A percentile compares a stretch with the other conserved stretches of the same genome.
Conservation (phyloP, 2,888 invertebrate species). For the Chesias legatella region DNA sequence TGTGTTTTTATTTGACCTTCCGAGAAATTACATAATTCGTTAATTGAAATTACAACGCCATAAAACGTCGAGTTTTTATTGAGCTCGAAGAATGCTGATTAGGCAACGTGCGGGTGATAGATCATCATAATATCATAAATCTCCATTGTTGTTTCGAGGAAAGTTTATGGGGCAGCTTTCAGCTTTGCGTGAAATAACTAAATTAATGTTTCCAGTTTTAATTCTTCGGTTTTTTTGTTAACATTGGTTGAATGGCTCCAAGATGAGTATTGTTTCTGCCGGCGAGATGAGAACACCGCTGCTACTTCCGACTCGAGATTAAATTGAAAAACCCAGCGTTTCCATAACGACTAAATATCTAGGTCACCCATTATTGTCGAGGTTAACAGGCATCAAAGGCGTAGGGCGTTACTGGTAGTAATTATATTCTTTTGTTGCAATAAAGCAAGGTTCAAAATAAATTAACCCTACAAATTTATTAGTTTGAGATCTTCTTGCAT, state of each 20-base stretch:
- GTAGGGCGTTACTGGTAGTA: no score
- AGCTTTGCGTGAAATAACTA: constrained; percentile 1
- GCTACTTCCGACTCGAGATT: constrained; percentile 34
- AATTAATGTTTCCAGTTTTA: neutral
- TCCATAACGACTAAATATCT: constrained; percentile 47
- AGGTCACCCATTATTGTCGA: constrained; percentile 42
- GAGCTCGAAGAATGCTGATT: constrained; percentile 35
- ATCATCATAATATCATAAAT: constrained; percentile 28
- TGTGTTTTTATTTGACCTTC: constrained; percentile 52
- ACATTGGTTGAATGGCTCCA: no score
- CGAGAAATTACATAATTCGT: constrained; percentile 56
- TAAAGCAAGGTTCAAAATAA: no score
- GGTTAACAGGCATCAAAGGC: constrained; percentile 54
- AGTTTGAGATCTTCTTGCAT: no score
- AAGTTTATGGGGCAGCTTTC: neutral
- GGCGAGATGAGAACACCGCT: constrained; percentile 24
- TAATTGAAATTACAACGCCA: constrained; percentile 38
- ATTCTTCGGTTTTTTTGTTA: no score
- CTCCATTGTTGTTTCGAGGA: constrained; percentile 8
- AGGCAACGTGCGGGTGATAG: constrained; percentile 30
- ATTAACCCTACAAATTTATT: no score
- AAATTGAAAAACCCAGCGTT: constrained; percentile 50
- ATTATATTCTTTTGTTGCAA: no score
- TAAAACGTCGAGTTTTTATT: constrained; percentile 42
- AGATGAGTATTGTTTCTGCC: no score